Percentiles rank a stretch among this genome's conserved stretches.
These are phyloP conservation scores for Piscicola geometra DNA, from an alignment of 2,888 invertebrate species.

Conservation along the genomic window DNA sequence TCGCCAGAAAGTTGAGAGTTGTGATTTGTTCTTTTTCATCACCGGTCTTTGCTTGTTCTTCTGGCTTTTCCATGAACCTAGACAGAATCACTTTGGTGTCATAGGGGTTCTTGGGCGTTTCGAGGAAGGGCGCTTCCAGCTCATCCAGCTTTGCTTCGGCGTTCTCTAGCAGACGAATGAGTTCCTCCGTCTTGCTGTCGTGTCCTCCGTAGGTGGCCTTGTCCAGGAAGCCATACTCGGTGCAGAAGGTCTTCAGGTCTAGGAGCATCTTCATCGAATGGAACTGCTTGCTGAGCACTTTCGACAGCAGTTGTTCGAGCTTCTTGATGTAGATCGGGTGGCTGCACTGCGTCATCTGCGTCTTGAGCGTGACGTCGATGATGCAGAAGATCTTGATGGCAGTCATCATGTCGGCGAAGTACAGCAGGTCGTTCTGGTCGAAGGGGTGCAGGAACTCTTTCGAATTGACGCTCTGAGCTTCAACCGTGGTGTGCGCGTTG, in stretches of 20 bases:
- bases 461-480: neutral
- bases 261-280: slow-evolving; percentile 7
- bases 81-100: slow-evolving; percentile 16
- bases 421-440: slow-evolving; percentile 11
- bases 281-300: neutral
- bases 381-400: slow-evolving; percentile 23
- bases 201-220: slow-evolving; percentile 16
- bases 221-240: slow-evolving; percentile 25
- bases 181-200: slow-evolving; percentile 28
- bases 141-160: slow-evolving; percentile 23
- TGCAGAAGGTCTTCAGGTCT: slow-evolving; percentile 21
- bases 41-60: neutral
- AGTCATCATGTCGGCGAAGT: slow-evolving; percentile 20
- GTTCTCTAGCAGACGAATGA: slow-evolving; percentile 23
- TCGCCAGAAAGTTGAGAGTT: slow-evolving; percentile 13
- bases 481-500: neutral
- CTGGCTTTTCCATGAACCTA: slow-evolving; percentile 1
- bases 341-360: slow-evolving; percentile 28
- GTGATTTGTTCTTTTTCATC: neutral
- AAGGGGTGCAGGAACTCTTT: slow-evolving; percentile 9
- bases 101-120: neutral
- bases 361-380: slow-evolving; percentile 18
- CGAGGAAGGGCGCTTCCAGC: slow-evolving; percentile 25
- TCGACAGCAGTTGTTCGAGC: slow-evolving; percentile 20
- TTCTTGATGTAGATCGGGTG: slow-evolving; percentile 16